A percentile compares a stretch with the other conserved stretches of the same genome.
Conservation (phyloP, 1,140 invertebrate species). For the Pectinophora gossypiella region DNA sequence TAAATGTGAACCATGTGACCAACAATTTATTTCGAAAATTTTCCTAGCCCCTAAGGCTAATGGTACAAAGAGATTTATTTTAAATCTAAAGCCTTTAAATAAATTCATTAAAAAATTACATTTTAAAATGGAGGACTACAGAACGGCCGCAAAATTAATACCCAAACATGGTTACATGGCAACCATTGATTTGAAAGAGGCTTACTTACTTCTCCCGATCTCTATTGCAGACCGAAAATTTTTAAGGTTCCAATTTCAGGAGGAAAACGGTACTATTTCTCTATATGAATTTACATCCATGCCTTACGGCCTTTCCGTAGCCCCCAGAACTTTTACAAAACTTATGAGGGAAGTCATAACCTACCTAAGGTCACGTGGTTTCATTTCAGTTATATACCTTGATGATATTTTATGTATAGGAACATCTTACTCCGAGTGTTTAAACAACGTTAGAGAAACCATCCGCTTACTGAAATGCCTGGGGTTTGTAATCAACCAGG, state of each 20-base stretch:
- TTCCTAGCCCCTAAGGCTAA: conserved; percentile 8
- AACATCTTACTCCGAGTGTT: neutral
- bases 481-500: conserved; percentile 8
- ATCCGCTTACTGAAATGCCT: conserved; percentile 1
- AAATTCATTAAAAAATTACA: conserved; percentile 6
- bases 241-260: conserved; percentile 4
- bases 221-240: neutral
- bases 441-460: conserved; percentile 1
- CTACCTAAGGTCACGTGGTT: neutral
- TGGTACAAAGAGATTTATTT: conserved; percentile 7
- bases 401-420: conserved; percentile 11
- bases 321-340: conserved; percentile 8
- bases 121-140: too few relatives aligned
- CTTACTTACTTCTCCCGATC: conserved; percentile 5
- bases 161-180: neutral
- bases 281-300: conserved; percentile 5
- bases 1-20: neutral
- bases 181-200: conserved; percentile 7
- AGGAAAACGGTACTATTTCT: neutral
- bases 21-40: neutral
- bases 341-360: conserved; percentile 1
- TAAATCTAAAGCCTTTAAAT: conserved; percentile 12
- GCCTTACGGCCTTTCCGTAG: conserved; percentile 6
- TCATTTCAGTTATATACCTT: conserved; percentile 5
- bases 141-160: conserved; percentile 6